Base-by-base conservation (phyloP, 2,797 vertebrate genomes). In the Syngnathus acus region DNA sequence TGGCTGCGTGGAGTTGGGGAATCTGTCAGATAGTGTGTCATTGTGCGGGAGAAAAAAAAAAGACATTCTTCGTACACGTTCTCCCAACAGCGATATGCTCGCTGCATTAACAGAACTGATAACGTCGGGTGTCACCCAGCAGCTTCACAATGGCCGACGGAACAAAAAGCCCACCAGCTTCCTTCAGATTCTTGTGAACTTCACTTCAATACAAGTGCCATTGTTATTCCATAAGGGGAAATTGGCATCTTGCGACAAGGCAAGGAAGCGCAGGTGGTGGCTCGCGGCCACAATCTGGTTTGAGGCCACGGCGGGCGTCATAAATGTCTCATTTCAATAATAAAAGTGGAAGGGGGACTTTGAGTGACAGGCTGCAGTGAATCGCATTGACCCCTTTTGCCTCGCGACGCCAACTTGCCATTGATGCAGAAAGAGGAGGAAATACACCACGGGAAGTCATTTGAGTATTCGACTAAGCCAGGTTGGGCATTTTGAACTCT, bases 241-340 rank as follows among this genome's bases (percentile, higher is more conserved):
- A 74, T 62, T 55, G 73, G 40, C 55, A 62, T 68, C 73, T 75
- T 67, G 69, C 73, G 78, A 78, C 55, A 57, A 65, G 65, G 65
- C 43, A 62, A 64, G 39, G 65, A 70, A 72, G 59, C 74, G 64
- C 84, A 68, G 65, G 69, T 88, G 84, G 77, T 86, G 79, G 76
- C 23, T 14, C 17, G 69, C 65, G 68, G 55, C 54, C 8, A 0
- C 68, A 68, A 51, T 65, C 45, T 51, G 64, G 38, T 75, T 72
- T 71, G 72, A 38, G 39, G 9, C 57, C 64, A 40, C 67, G 62
- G 72, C 70, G 69, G 5, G 65, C 68, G 70, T 81, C 81, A 71
- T 75, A 84, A 83, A 84, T 82, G 82, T 84, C 87, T 87, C 77
- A 89, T 91, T 89, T 90, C 79, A 84, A 84, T 86, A 84, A 82